These are phyloP conservation scores for Erebia epiphron DNA, from an alignment of 2,888 invertebrate species.

Conservation along the genomic window DNA sequence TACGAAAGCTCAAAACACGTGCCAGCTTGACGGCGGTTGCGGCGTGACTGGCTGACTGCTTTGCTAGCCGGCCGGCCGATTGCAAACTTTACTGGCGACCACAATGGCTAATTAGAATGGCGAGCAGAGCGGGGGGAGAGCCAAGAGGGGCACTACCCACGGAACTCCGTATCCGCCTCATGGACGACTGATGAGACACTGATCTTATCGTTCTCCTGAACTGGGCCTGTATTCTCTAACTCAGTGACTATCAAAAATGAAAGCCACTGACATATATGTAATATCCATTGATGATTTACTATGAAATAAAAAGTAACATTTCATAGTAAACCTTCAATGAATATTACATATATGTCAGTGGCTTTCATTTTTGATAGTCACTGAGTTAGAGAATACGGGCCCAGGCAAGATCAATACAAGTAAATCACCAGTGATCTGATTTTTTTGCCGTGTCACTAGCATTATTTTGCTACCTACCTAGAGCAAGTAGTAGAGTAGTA, in stretches of 20 bases:
- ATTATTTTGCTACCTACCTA: conserved; percentile 2
- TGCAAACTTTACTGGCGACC: conserved; percentile 75
- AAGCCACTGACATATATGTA: too few species aligned
- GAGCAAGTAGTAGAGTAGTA: too few species aligned
- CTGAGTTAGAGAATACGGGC: too few species aligned
- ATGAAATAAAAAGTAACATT: too few species aligned
- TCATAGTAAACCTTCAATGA: too few species aligned
- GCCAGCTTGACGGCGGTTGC: conserved; percentile 58
- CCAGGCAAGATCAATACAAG: conserved; percentile 44
- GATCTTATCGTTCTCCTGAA: conserved; percentile 58
- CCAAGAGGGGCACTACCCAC: conserved; percentile 73
- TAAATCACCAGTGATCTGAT: conserved; percentile 37
- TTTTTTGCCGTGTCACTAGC: conserved; percentile 23
- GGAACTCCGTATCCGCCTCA: conserved; percentile 78
- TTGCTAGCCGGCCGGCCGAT: conserved; percentile 63
- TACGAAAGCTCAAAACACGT: conserved; percentile 52
- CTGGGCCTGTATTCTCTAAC: too few species aligned
- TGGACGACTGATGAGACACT: conserved; percentile 64
- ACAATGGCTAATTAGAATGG: conserved; percentile 83
- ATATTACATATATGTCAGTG: too few species aligned
- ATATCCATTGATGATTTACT: too few species aligned
- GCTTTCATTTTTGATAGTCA: too few species aligned
- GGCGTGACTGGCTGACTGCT: conserved; percentile 59
- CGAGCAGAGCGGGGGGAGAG: conserved; percentile 66
- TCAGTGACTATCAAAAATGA: too few species aligned